A percentile compares a stretch with the other conserved stretches of the same genome.
These are phyloP conservation scores for Oreochromis niloticus DNA, from an alignment of 2,113 vertebrate species.

Conservation along the genomic window DNA sequence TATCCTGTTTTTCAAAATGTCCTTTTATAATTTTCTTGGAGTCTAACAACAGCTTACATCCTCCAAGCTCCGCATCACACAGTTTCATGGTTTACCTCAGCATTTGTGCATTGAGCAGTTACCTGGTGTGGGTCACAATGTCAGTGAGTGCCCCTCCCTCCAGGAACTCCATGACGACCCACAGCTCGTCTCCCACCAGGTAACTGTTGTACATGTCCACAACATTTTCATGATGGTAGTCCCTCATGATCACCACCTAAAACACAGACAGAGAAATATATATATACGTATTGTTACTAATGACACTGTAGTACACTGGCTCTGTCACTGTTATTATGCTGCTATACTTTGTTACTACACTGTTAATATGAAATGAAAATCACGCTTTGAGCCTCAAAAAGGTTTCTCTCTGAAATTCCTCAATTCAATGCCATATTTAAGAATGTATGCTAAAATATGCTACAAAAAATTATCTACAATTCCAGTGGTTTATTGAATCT, in stretches of 20 bases:
- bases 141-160: conserved; percentile 97
- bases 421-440: not conserved
- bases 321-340: not conserved
- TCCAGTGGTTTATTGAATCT: not conserved
- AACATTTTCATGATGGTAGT: conserved; percentile 98
- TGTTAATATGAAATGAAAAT: not conserved
- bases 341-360: not conserved
- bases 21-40: not conserved
- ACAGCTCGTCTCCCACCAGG: conserved; percentile 92
- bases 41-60: not conserved
- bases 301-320: not conserved
- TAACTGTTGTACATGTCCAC: conserved; percentile 99
- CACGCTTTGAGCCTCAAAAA: not conserved
- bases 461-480: not conserved
- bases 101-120: not conserved
- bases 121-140: conserved; percentile 98
- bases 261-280: not conserved
- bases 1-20: not conserved
- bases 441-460: not conserved
- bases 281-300: not conserved
- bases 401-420: not conserved
- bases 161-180: conserved; percentile 99
- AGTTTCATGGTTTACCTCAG: not conserved
- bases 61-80: not conserved
- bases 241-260: conserved; percentile 98